Conservation (phyloP, 2,888 invertebrate genomes). For the Amphipyra tragopoginis region DNA sequence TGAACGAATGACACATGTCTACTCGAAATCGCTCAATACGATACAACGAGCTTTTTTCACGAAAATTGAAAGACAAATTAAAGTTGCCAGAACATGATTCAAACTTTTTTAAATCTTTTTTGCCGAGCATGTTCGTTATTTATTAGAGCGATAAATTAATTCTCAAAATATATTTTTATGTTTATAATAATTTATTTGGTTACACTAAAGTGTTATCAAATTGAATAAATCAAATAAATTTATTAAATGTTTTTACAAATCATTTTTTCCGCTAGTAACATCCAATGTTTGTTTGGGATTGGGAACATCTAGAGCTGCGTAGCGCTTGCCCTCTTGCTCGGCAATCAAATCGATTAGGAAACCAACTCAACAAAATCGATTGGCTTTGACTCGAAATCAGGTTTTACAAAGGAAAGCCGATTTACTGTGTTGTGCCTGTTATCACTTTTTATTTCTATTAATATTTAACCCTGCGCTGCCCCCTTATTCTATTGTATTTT, state of each 20-base stretch:
- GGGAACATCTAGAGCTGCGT: background rate
- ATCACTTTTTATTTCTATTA: too few relatives aligned
- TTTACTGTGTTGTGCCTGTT: background rate
- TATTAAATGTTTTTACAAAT: background rate
- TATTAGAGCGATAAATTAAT: background rate
- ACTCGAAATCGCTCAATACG: slow-evolving; percentile 67
- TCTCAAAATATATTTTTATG: too few relatives aligned
- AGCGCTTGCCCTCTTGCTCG: slow-evolving; percentile 3
- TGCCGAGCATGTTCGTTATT: background rate
- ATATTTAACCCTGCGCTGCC: too few relatives aligned
- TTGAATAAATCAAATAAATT: background rate
- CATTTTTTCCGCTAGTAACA: slow-evolving; percentile 4
- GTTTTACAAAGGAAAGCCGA: background rate
- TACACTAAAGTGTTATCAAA: too few relatives aligned
- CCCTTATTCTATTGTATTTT: too few relatives aligned
- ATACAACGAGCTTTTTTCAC: slow-evolving; percentile 72
- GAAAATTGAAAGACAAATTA: slow-evolving; percentile 69
- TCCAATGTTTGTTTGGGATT: background rate
- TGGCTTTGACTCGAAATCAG: background rate
- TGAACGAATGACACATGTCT: too few relatives aligned
- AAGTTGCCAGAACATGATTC: slow-evolving; percentile 57
- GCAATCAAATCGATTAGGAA: slow-evolving; percentile 16
- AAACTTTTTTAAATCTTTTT: background rate
- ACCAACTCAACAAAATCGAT: rapidly evolving
- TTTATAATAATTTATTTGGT: too few relatives aligned